These are phyloP conservation scores for Willisornis vidua DNA, from an alignment of 2,113 vertebrate genomes.

Conservation along the genomic window DNA sequence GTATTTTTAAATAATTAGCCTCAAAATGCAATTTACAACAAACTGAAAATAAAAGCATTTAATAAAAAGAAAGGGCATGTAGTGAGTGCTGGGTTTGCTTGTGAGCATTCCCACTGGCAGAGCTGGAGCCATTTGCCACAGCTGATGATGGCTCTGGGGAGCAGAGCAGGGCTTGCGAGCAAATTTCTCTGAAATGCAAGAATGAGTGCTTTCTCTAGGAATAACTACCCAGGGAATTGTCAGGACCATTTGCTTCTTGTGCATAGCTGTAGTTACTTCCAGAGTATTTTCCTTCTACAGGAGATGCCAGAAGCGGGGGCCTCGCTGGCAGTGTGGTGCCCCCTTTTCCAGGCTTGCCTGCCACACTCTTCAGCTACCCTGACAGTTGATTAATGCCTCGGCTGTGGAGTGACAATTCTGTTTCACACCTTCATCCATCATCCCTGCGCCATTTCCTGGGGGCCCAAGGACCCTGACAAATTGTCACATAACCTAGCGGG, in stretches of 20 bases:
- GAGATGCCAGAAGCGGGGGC: neutral
- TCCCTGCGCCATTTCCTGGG: conserved; percentile 51
- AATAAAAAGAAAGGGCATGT: accelerated
- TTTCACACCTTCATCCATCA: conserved; percentile 68
- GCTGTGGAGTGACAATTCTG: conserved; percentile 59
- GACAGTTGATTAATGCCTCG: conserved; percentile 67
- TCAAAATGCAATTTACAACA: neutral
- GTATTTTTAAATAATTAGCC: neutral
- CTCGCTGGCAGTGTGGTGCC: neutral
- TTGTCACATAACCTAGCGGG: neutral
- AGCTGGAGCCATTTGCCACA: neutral
- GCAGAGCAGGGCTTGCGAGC: neutral
- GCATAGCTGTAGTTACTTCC: neutral
- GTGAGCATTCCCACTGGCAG: accelerated
- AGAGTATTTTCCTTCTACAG: neutral
- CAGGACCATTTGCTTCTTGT: neutral
- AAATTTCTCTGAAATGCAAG: neutral
- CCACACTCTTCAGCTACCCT: conserved; percentile 13
- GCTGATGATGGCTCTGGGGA: neutral
- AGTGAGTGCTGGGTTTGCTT: neutral
- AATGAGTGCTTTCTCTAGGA: neutral
- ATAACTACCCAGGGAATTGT: neutral
- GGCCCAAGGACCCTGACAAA: conserved; percentile 50
- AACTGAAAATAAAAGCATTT: neutral
- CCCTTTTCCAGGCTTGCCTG: neutral